Base-by-base conservation (phyloP, 1,140 invertebrate genomes). In the Diabrotica virgifera region DNA sequence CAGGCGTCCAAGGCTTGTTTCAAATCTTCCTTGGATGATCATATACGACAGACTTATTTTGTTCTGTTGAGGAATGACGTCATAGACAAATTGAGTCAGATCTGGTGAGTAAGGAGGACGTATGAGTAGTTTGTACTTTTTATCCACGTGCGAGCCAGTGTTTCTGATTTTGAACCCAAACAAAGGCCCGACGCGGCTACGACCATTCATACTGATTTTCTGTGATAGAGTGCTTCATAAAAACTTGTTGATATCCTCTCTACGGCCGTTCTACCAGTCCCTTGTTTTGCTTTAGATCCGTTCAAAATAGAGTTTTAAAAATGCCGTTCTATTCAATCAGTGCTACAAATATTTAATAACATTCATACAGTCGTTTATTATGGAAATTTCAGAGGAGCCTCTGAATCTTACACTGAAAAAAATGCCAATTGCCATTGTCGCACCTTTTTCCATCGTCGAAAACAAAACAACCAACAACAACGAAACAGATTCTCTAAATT, bases 221-320 rank as follows among this genome's bases (percentile, higher is more conserved):
- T 70, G 73, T 76, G 77, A 78, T 77, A 77, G 77, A 78, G 74
- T 54, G 74, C 70, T 71, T 68, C 72, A 78, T 77, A 79, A 79
- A 79, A 79, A 79, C 77, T 79, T 79, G 77, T 78, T 82, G 74
- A 81, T 81, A 76, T n/a, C n/a, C n/a, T n/a, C n/a, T n/a, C 46
- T 62, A n/a, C 65, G 38, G 12, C 37, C 60, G 46, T 12, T 58
- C 35, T 36, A 13, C 38, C 36, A 53, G 35, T 24, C 59, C 12
- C 12, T 50, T 14, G 9, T 5, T 52, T 13, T 52, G 51, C 51
- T 52, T 52, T 7, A 52, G 51, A 52, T 52, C 14, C n/a, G 14
- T 52, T 52, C 5, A n/a, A 12, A 52, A 52, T 12, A 52, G 1
- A 24, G 24, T 24, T 24, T 24, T 24, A 24, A 24, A 24, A 24